These are phyloP conservation scores for Helostoma temminkii DNA, from an alignment of 2,797 vertebrate species.

Conservation along the genomic window DNA sequence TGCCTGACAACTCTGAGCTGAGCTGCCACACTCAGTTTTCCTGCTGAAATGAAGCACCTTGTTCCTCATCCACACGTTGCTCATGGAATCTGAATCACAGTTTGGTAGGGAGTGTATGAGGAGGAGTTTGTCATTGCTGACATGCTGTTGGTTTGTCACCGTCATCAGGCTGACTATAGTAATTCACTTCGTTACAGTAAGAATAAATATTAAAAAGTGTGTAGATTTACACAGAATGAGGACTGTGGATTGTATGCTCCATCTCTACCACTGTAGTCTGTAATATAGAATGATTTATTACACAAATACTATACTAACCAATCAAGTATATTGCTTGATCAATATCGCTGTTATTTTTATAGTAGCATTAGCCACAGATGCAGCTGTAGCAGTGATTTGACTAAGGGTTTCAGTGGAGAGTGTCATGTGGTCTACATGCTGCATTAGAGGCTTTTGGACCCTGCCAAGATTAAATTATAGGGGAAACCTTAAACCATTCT, in stretches of 20 bases:
- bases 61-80: slow-evolving; percentile 28
- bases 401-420: slow-evolving; percentile 16
- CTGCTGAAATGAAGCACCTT: slow-evolving; percentile 51
- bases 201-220: too few relatives aligned
- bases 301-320: neutral
- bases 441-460: slow-evolving; percentile 39
- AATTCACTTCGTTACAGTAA: neutral
- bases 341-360: slow-evolving; percentile 1
- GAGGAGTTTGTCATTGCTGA: slow-evolving; percentile 42
- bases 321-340: neutral
- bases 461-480: slow-evolving; percentile 45
- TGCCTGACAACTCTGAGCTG: slow-evolving; percentile 63
- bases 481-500: slow-evolving; percentile 30
- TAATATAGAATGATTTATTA: neutral
- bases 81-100: slow-evolving; percentile 36
- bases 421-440: slow-evolving; percentile 28
- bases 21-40: slow-evolving; percentile 57
- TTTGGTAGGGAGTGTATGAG: slow-evolving; percentile 31
- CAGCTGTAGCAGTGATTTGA: slow-evolving; percentile 3
- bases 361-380: neutral
- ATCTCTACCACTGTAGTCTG: too few relatives aligned
- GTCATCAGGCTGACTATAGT: slow-evolving; percentile 13
- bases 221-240: neutral
- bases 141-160: slow-evolving; percentile 11
- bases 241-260: neutral